These are phyloP conservation scores for Leptodactylus fallax DNA, from an alignment of 2,797 vertebrate species.

Conservation along the genomic window DNA sequence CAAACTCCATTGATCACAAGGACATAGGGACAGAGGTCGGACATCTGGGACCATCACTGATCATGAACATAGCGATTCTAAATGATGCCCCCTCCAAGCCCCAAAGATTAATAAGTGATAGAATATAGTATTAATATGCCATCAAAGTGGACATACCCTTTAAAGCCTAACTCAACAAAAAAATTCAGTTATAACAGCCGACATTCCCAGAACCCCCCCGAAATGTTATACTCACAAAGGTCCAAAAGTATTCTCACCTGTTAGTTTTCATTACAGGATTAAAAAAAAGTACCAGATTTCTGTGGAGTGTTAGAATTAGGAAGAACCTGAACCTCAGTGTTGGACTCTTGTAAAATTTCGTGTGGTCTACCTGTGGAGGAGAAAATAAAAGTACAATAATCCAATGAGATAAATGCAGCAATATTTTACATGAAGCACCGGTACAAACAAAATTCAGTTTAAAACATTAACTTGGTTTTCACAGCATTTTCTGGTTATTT, in stretches of 20 bases:
- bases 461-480: too few relatives aligned
- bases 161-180: neutral
- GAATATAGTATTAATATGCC: neutral
- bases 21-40: too few relatives aligned
- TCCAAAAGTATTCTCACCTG: constrained; percentile 78
- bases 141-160: neutral
- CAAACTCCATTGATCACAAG: neutral
- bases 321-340: constrained; percentile 92
- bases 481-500: too few relatives aligned
- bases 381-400: neutral
- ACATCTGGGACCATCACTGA: too few relatives aligned
- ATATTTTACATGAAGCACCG: neutral
- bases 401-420: too few relatives aligned
- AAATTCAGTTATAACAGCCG: too few relatives aligned
- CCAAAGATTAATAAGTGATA: neutral
- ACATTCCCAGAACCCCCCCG: neutral
- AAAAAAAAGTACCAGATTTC: constrained; percentile 96
- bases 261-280: constrained; percentile 98
- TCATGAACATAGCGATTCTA: too few relatives aligned
- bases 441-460: too few relatives aligned
- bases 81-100: neutral
- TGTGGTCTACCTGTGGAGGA: constrained; percentile 63
- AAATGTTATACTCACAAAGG: neutral
- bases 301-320: constrained; percentile 91
- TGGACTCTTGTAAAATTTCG: constrained; percentile 89